Conservation (phyloP, 2,797 vertebrate genomes). For the Melanotaenia boesemani region DNA sequence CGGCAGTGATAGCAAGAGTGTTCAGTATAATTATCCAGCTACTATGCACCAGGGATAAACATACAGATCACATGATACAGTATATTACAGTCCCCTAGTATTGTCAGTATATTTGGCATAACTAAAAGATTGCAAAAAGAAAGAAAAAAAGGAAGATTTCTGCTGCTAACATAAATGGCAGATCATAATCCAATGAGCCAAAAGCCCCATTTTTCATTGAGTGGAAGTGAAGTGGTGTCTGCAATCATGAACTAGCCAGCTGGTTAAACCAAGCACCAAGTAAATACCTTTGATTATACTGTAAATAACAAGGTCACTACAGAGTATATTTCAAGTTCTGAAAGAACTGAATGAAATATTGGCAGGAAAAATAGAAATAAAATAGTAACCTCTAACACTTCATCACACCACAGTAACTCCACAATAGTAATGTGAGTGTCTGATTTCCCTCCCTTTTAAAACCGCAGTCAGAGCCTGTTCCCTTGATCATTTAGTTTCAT, state of each 20-base stretch:
- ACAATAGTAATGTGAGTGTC: constrained; percentile 15
- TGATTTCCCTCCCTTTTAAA: constrained; percentile 34
- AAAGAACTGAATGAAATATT: constrained; percentile 17
- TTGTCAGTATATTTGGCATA: neutral
- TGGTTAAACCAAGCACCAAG: constrained; percentile 17
- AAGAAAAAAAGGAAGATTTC: neutral
- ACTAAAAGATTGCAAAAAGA: neutral
- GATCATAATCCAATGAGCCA: constrained; percentile 11
- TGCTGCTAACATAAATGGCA: neutral
- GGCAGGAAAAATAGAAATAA: constrained; percentile 4
- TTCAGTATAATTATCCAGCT: constrained; percentile 11
- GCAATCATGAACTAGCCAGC: constrained; percentile 28
- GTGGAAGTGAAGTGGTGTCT: constrained; percentile 20
- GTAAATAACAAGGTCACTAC: constrained; percentile 34
- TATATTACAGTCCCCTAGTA: neutral
- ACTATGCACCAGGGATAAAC: neutral
- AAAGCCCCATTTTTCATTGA: constrained; percentile 3
- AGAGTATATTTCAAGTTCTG: constrained; percentile 26
- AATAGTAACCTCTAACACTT: constrained; percentile 8
- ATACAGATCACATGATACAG: constrained; percentile 2
- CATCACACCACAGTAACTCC: constrained; percentile 22
- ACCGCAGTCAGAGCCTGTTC: constrained; percentile 19
- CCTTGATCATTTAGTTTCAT: constrained; percentile 61
- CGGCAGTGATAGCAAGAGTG: neutral
- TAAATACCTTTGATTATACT: constrained; percentile 57